Conservation (phyloP, 2,113 vertebrate species). For the Hydrolagus affinis region DNA sequence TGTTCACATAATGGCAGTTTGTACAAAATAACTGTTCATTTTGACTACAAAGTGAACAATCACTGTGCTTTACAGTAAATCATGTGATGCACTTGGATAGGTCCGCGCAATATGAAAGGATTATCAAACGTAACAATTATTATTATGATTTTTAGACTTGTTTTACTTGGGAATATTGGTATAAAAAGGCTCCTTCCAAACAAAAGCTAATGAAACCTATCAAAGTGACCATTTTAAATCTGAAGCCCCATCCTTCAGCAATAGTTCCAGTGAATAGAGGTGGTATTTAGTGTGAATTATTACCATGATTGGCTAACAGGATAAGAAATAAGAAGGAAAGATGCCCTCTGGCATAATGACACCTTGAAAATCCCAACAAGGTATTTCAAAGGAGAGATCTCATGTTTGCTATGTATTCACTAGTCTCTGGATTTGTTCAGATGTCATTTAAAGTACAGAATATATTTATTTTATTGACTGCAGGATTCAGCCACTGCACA, state of each 20-base stretch:
- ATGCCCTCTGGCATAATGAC: constrained; percentile 24
- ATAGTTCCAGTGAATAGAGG: neutral
- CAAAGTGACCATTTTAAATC: neutral
- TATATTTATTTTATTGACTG: constrained; percentile 22
- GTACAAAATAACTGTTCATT: too few relatives aligned
- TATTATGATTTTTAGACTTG: too few relatives aligned
- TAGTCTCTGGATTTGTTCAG: constrained; percentile 13
- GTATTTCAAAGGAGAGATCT: constrained; percentile 27
- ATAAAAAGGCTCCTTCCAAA: neutral
- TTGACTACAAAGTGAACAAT: too few relatives aligned
- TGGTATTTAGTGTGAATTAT: constrained; percentile 24
- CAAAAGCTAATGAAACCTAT: neutral
- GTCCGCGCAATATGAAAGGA: too few relatives aligned
- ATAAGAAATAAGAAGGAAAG: neutral
- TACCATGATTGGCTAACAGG: neutral
- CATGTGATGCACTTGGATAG: too few relatives aligned
- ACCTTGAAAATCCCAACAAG: constrained; percentile 24
- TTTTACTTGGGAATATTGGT: too few relatives aligned
- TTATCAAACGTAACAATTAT: too few relatives aligned
- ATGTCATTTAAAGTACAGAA: constrained; percentile 25
- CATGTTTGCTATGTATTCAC: neutral
- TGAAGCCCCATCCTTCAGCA: neutral
- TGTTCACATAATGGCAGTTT: too few relatives aligned
- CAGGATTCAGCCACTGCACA: neutral
- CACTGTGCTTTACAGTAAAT: too few relatives aligned